These are phyloP conservation scores for Eudyptes chrysolophus DNA, from an alignment of 2,113 vertebrate genomes.

Conservation along the genomic window DNA sequence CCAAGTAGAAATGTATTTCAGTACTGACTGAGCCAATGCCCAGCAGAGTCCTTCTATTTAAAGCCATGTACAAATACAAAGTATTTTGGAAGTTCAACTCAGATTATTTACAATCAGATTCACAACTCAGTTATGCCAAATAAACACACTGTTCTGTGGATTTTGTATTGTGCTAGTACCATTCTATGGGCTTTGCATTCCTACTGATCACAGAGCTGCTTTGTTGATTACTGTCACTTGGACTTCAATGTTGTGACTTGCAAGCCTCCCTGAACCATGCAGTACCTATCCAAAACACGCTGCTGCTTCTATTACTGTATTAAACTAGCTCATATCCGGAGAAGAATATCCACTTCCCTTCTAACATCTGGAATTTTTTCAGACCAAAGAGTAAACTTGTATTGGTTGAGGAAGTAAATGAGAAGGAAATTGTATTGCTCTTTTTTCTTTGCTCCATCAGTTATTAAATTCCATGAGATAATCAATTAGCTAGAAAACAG, in stretches of 20 bases:
- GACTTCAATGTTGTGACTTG: not conserved
- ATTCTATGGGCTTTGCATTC: not conserved
- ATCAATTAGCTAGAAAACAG: slow-evolving; percentile 77
- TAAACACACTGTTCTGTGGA: not conserved
- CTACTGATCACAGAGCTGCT: not conserved
- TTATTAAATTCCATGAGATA: slow-evolving; percentile 84
- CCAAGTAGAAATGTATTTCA: not conserved
- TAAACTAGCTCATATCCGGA: slow-evolving; percentile 65
- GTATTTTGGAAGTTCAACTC: not conserved
- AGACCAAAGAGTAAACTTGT: slow-evolving; percentile 79
- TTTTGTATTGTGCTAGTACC: not conserved
- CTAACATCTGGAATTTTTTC: slow-evolving; percentile 76
- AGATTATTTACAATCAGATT: not conserved
- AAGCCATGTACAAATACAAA: not conserved
- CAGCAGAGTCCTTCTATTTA: not conserved
- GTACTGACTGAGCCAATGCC: not conserved
- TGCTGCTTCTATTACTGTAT: slow-evolving; percentile 23
- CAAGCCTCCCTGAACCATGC: not conserved
- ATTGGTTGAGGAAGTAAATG: slow-evolving; percentile 83
- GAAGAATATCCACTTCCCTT: slow-evolving; percentile 72
- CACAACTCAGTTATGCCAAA: not conserved
- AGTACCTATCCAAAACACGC: not conserved
- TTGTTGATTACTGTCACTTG: not conserved
- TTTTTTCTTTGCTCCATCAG: slow-evolving; percentile 84
- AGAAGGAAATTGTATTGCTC: slow-evolving; percentile 80